Evolutionary conservation across 30 jellyfish, hydroid and myxozoan genomes (phyloP).

Genomic region (Pelagia noctiluca): DNA sequence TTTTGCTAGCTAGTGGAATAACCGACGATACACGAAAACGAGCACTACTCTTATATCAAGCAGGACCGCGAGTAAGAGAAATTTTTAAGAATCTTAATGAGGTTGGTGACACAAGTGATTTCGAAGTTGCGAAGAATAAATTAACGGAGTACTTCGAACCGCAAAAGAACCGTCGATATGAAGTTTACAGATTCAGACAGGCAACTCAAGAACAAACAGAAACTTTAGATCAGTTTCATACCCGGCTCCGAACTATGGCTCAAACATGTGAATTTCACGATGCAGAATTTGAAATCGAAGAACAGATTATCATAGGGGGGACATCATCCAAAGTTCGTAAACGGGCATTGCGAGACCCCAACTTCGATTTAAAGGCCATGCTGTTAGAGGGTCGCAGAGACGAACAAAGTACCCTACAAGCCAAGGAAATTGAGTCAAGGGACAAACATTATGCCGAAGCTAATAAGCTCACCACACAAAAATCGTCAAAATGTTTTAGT

Average conservation of each 20-base stretch:
- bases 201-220: constrained; percentile 42
- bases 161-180: constrained; percentile 48
- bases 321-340: constrained; percentile 33
- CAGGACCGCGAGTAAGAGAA: constrained; percentile 51
- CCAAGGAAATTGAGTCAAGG: constrained; percentile 18
- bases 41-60: constrained; percentile 34
- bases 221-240: constrained; percentile 48
- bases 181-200: constrained; percentile 43
- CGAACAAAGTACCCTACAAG: constrained; percentile 38
- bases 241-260: constrained; percentile 41
- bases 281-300: constrained; percentile 37
- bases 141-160: constrained; percentile 41
- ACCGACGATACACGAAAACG: constrained; percentile 39
- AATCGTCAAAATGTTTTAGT: not conserved
- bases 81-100: constrained; percentile 25
- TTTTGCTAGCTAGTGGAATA: constrained; percentile 41
- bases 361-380: too few species aligned
- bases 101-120: constrained; percentile 15
- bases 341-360: constrained; percentile 50
- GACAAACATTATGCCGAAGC: constrained; percentile 10
- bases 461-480: constrained; percentile 11
- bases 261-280: constrained; percentile 42
- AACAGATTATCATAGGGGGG: constrained; percentile 33
- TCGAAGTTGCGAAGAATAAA: constrained; percentile 28
- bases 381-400: constrained; percentile 49